Conservation (phyloP, 2,888 invertebrate species). For the Eilema depressum region DNA sequence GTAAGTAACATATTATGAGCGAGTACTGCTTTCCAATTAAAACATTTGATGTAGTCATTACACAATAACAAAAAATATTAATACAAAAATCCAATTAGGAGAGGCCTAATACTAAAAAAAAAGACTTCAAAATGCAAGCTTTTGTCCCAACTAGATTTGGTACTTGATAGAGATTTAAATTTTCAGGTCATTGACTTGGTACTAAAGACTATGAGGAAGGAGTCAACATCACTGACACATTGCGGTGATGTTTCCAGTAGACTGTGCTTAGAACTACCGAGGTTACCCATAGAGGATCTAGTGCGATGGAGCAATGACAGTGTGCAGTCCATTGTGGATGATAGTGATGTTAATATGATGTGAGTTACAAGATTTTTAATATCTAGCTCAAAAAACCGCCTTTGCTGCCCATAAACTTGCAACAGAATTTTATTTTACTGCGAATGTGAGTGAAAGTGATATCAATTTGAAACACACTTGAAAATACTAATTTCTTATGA, state of each 20-base stretch:
- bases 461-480: no score
- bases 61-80: no score
- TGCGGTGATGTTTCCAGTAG: slow-evolving; percentile 74
- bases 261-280: slow-evolving; percentile 72
- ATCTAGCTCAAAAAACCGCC: no score
- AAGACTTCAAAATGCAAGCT: no score
- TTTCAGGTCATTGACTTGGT: slow-evolving; percentile 60
- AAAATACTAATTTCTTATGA: background rate
- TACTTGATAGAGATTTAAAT: background rate
- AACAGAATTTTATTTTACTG: no score
- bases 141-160: no score
- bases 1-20: background rate
- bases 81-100: no score
- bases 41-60: background rate
- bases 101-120: no score
- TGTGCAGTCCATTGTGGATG: slow-evolving; percentile 77
- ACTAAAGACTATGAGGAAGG: slow-evolving; percentile 68
- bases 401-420: no score
- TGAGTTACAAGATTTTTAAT: slow-evolving; percentile 53
- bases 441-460: no score
- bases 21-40: background rate
- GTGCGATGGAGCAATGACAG: slow-evolving; percentile 76
- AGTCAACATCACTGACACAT: slow-evolving; percentile 73
- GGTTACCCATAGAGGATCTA: slow-evolving; percentile 63
- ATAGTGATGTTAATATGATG: slow-evolving; percentile 82